phyloP scores from a whole-genome alignment of 53 echinoderm and acorn worm species.

The Luidia sarsii region DNA sequence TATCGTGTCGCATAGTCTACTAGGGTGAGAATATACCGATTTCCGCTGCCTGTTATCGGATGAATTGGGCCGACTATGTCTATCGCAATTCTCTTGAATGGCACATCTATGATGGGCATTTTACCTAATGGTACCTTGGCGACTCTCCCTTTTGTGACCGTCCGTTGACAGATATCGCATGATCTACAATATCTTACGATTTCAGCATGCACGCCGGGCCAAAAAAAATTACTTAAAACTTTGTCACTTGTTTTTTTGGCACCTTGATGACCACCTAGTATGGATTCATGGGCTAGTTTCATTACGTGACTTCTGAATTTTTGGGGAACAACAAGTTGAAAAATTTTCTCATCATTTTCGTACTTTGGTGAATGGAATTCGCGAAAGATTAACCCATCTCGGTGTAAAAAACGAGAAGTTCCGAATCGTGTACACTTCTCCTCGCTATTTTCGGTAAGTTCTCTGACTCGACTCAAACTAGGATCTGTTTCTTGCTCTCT shows the following conservation, averaged over 20 bases:
- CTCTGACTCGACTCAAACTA: conserved; percentile 26
- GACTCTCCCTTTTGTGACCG: conserved; percentile 51
- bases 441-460: neutral
- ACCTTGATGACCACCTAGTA: conserved; percentile 54
- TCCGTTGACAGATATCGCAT: conserved; percentile 63
- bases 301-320: conserved; percentile 42
- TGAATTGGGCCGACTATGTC: conserved; percentile 64
- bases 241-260: conserved; percentile 42
- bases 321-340: conserved; percentile 50
- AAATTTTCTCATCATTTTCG: conserved; percentile 7
- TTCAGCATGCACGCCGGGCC: conserved; percentile 55
- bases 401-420: conserved; percentile 8
- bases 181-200: conserved; percentile 34
- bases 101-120: conserved; percentile 57
- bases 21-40: conserved; percentile 48
- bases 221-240: conserved; percentile 42
- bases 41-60: conserved; percentile 36
- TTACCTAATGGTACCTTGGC: conserved; percentile 54
- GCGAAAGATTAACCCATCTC: conserved; percentile 20
- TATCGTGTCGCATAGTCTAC: conserved; percentile 57
- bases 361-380: conserved; percentile 31
- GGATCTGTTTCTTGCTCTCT: conserved; percentile 40
- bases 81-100: conserved; percentile 53
- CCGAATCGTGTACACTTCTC: neutral
- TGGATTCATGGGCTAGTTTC: conserved; percentile 57